Conservation (phyloP, 2,113 vertebrate genomes). For the Anguilla japonica region DNA sequence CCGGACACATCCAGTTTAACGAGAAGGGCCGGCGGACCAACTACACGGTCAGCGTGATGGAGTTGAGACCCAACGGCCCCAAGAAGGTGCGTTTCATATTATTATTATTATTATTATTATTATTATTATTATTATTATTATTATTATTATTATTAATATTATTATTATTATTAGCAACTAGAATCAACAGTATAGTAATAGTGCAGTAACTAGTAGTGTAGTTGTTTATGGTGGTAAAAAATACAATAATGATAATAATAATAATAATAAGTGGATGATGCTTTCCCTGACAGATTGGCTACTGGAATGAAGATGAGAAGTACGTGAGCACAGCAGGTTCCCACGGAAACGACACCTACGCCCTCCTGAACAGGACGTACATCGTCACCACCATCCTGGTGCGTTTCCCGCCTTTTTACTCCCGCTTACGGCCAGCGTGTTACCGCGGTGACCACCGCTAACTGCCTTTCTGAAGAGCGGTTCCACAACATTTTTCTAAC, state of each 20-base stretch:
- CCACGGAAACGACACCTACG: conserved; percentile 82
- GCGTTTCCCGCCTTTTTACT: conserved; percentile 53
- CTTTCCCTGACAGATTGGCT: conserved; percentile 79
- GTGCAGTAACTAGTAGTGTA: no score
- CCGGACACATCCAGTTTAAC: conserved; percentile 96
- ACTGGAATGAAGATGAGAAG: conserved; percentile 98
- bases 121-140: no score
- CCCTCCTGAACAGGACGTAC: conserved; percentile 92
- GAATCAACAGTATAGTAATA: no score
- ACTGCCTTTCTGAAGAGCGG: background rate
- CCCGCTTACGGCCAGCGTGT: background rate
- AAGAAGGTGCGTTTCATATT: conserved; percentile 78
- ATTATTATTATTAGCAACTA: no score
- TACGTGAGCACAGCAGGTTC: conserved; percentile 83
- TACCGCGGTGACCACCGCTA: background rate
- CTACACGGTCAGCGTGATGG: conserved; percentile 91
- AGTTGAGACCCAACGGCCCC: conserved; percentile 87
- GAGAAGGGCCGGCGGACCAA: conserved; percentile 95
- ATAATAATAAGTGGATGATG: background rate
- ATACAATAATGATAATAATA: background rate
- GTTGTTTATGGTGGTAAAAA: no score
- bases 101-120: no score
- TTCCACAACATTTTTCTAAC: no score
- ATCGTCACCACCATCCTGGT: conserved; percentile 97
- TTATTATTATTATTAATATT: no score